Base-by-base conservation (phyloP, 2,797 vertebrate species). In the Microctenopoma lineatum region DNA sequence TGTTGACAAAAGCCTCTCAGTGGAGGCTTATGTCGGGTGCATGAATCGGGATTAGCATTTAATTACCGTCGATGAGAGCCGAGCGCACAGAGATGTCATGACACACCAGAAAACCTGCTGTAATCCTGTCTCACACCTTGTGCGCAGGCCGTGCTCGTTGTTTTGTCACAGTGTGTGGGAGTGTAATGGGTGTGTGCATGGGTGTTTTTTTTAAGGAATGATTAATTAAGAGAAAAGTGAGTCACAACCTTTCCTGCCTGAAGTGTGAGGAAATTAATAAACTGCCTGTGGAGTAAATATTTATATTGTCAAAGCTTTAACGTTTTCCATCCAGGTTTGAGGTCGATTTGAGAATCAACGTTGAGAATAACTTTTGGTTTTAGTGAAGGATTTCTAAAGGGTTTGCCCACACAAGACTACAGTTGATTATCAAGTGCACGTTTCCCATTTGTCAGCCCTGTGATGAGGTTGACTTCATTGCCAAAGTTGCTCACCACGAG, bases 21-120 rank as follows among this genome's bases (percentile, higher is more conserved):
- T 29, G 70, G 67, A 82, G 73, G 69, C 59, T 73, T 57, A 41
- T 7, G 63, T 74, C 2, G 16, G 62, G 67, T 1, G 15, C 59
- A 1, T 56, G 69, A 83, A 72, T 77, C 82, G 15, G 80, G 77
- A 84, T 83, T 80, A 86, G 79, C 79, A 45, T 89, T 81, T 77
- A 82, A 89, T 88, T 82, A 87, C 73, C 18, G n/a, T 61, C 48
- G 74, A 86, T 59, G 78, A 83, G 72, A 78, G 56, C 73, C 72
- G 1, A 68, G 61, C 36, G 6, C 10, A n/a, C 60, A 16, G 39
- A 66, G 74, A 76, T 75, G 80, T 80, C 70, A 64, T 21, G 80
- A 85, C 61, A 1, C 57, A 59, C 39, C 77, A 70, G 64, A 63
- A 82, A 80, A 83, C 21, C 59, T 75, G 61, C 0, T 78, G 80